These are phyloP conservation scores for Ardeotis arabs DNA, from an alignment of 2,113 vertebrate genomes.

Conservation along the genomic window DNA sequence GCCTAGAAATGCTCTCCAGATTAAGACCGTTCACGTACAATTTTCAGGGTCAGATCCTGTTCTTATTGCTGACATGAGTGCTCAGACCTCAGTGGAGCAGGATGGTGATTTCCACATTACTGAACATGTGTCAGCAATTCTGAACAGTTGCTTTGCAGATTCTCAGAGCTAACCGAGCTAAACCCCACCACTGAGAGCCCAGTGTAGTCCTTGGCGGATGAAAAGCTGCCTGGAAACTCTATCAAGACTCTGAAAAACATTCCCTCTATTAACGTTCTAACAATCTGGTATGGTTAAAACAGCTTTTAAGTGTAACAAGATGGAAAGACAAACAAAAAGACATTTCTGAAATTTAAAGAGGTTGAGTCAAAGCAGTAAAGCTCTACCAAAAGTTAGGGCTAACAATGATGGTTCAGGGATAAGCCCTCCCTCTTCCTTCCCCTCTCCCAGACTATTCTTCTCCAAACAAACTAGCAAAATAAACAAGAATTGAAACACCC, in stretches of 20 bases:
- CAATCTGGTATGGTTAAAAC: neutral
- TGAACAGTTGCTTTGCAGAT: constrained; percentile 32
- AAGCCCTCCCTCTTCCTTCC: constrained; percentile 47
- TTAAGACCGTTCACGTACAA: neutral
- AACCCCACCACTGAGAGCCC: neutral
- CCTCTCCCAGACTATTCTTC: constrained; percentile 26
- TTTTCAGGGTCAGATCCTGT: neutral
- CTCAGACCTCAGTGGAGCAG: neutral
- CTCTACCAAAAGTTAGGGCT: neutral
- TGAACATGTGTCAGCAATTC: constrained; percentile 31
- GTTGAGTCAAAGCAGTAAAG: neutral
- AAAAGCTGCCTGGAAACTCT: constrained; percentile 49
- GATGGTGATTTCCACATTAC: constrained; percentile 10
- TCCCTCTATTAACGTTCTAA: neutral
- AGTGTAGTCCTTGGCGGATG: neutral
- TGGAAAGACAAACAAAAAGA: neutral
- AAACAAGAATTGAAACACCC: constrained; percentile 17
- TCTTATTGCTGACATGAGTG: neutral
- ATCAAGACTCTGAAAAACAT: neutral
- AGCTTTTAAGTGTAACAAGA: neutral
- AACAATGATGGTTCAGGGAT: neutral
- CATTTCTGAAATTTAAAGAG: neutral
- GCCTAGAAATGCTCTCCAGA: neutral
- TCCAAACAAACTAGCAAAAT: neutral
- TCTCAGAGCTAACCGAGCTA: constrained; percentile 6